Base-by-base conservation (phyloP, 2,888 invertebrate genomes). In the Venusia cambrica region DNA sequence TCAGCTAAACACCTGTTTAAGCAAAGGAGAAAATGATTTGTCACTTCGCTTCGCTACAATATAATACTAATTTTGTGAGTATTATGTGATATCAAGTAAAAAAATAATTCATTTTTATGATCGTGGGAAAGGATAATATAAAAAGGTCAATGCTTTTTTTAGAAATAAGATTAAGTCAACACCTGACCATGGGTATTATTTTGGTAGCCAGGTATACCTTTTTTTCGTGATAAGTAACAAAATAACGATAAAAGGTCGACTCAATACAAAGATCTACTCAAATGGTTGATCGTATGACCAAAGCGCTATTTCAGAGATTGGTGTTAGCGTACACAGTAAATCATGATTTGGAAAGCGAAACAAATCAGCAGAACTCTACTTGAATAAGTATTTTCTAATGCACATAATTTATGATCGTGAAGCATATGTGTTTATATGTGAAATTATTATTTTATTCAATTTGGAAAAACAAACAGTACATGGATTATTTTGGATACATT, bases 111-210 rank as follows among this genome's bases (percentile, higher is more conserved):
- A 38, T 12, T 48, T 53, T 55, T 53, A 48, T 40, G 50, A 63
- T 42, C 79, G 83, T 84, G 83, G 73, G 83, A 80, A 81, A 61
- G 49, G 41, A 58, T 52, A 54, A 62, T 56, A 54, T 54, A 54
- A 53, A 54, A 51, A 51, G 53, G 50, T 65, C 64, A 66, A 65
- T 61, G 57, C 42, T 47, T 53, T 44, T 47, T 46, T 55, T 47
- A 51, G 48, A 45, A 46, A 54, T 45, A 46, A 62, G 63, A 73
- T 74, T 68, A 68, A 71, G 64, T 67, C 63, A 62, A 66, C 78
- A 76, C 76, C 77, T 76, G 73, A 73, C 68, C 67, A 54, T 48
- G 44, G 40, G 55, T 51, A 54, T 54, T 62, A 62, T 69, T 71
- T 62, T 65, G 53, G 71, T 62, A 68, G 66, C 45, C 78, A 81